Evolutionary conservation across 1,140 invertebrate genomes (phyloP), one percentile per base, ranked within the genome.

Genomic region (Eueides isabella): DNA sequence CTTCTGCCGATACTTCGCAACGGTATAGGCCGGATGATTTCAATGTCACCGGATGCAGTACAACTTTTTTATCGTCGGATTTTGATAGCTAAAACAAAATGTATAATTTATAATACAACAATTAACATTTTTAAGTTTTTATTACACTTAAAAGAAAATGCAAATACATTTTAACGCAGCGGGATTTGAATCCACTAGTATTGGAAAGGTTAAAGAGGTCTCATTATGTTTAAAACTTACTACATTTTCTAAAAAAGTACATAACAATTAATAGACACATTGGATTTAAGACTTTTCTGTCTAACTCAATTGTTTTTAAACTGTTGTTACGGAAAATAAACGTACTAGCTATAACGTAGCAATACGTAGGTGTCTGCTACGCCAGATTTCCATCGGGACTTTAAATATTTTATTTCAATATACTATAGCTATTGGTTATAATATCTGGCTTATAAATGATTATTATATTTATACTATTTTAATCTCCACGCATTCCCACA

Each of bases 1-100:
- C 95, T 87, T 97, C 96, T 0, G 95, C 96, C 12, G 95, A 96
- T 30, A 97, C 95, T 85, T 97, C 96, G 78, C 96, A 97, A 63
- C 95, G 94, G 88, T 96, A 97, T 31, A 94, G 76, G 0, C 96
- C 96, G 12, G 93, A 95, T 1, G 95, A 94, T 79, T 95, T 94
- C 16, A 96, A 88, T 41, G 94, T 95, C 61, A 96, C 95, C 75
- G 94, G 93, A 67, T 94, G 92, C 29, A 97, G 80, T 4, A 92
- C 87, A 12, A 97, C 95, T 75, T 92, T 85, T 71, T 94, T 90
- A 71, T 93, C 88, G 64, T 95, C 92, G 4, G 95, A 95, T 63
- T 88, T 90, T 61, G 88, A 86, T 67, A 89, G 80, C 95, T 95
- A 86, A n/a, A 55, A 55, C 0, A 0, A 55, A 55, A 26, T 23